Evolutionary conservation across 2,888 invertebrate genomes (phyloP).

Genomic region (Agrotis puta): DNA sequence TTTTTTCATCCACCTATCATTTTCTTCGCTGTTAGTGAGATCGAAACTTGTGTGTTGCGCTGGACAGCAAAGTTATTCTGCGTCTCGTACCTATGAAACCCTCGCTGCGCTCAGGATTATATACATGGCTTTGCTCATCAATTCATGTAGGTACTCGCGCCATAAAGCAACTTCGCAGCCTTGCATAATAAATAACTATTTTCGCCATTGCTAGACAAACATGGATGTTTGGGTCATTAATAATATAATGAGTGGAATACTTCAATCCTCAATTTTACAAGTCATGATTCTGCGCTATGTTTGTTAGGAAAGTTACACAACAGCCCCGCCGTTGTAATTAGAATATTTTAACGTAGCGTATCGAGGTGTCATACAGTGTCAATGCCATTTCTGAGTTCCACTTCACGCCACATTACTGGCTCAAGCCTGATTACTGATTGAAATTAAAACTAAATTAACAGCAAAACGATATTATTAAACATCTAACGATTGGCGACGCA

Average conservation of each 20-base stretch:
- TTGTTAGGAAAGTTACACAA: constrained; percentile 24
- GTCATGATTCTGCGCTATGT: not conserved
- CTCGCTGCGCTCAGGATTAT: too few relatives aligned
- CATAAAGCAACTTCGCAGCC: too few relatives aligned
- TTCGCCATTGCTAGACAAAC: not conserved
- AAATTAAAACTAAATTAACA: constrained; percentile 41
- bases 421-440: constrained; percentile 45
- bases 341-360: constrained; percentile 49
- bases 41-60: too few relatives aligned
- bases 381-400: constrained; percentile 63
- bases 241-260: too few relatives aligned
- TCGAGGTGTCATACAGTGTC: constrained; percentile 55
- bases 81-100: too few relatives aligned
- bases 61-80: too few relatives aligned
- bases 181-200: too few relatives aligned
- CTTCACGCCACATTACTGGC: constrained; percentile 60
- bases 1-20: too few relatives aligned
- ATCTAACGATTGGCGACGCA: constrained; percentile 37
- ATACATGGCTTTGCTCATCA: too few relatives aligned
- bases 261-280: not conserved
- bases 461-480: constrained; percentile 19
- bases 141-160: too few relatives aligned
- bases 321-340: constrained; percentile 31
- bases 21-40: too few relatives aligned
- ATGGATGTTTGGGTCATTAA: not conserved